Percentiles rank a stretch among this genome's conserved stretches.
phyloP scores from a whole-genome alignment of 2,888 invertebrate genomes.

The Clunio marinus region DNA sequence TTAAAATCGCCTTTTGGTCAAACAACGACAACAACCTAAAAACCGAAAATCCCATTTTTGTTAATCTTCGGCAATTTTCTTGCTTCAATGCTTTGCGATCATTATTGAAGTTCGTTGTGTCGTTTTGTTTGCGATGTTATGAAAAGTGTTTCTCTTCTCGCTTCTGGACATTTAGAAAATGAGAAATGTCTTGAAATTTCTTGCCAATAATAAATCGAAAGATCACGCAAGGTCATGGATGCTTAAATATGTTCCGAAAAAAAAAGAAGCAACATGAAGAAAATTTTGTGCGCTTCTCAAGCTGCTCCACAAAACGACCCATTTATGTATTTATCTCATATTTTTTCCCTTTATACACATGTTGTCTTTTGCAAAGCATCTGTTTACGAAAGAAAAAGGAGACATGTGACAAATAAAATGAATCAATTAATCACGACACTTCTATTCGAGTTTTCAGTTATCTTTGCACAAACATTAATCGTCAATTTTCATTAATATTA shows the following conservation, averaged over 20 bases:
- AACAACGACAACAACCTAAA: slow-evolving; percentile 6
- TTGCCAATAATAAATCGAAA: background rate
- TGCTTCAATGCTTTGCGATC: background rate
- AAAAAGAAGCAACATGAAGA: no score
- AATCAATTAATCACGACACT: slow-evolving; percentile 14
- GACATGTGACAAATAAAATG: slow-evolving; percentile 6
- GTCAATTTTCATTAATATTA: background rate
- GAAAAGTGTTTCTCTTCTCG: slow-evolving; percentile 2
- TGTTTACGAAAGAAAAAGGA: no score
- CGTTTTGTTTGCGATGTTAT: slow-evolving; percentile 16
- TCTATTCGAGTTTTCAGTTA: background rate
- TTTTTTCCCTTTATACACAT: no score
- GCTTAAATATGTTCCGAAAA: no score
- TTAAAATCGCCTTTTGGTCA: slow-evolving; percentile 10
- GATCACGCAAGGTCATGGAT: background rate
- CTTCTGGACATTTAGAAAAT: slow-evolving; percentile 6
- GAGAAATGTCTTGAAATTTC: background rate
- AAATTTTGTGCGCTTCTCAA: no score
- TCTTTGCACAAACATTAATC: background rate
- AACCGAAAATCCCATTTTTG: slow-evolving; percentile 28
- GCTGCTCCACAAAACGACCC: no score
- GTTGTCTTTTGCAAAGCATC: no score
- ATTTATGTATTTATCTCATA: no score
- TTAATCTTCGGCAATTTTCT: slow-evolving; percentile 28
- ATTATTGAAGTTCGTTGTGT: background rate